A percentile compares a stretch with the other conserved stretches of the same genome.
phyloP scores from a whole-genome alignment of 2,113 vertebrate genomes.

The Tonatia bakeri region DNA sequence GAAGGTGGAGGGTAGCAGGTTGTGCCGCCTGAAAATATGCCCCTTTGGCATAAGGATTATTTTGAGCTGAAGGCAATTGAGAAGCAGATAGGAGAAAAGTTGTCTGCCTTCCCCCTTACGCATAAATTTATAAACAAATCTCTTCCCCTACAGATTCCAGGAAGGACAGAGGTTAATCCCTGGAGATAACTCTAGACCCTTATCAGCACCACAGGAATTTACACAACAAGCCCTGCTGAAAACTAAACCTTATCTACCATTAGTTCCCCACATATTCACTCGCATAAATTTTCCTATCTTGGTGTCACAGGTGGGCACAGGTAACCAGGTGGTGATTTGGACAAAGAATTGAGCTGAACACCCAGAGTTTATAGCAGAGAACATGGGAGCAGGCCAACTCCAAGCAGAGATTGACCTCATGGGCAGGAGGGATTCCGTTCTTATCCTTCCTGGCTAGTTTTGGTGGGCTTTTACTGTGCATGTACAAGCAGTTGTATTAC shows the following conservation, averaged over 20 bases:
- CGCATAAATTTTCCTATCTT: background rate
- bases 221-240: background rate
- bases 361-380: too few relatives aligned
- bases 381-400: too few relatives aligned
- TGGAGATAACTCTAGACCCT: background rate
- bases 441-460: too few relatives aligned
- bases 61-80: background rate
- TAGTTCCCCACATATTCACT: too few relatives aligned
- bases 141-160: background rate
- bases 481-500: too few relatives aligned
- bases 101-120: background rate
- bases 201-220: too few relatives aligned
- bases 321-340: too few relatives aligned
- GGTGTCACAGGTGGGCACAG: too few relatives aligned
- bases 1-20: background rate
- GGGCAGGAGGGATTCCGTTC: too few relatives aligned
- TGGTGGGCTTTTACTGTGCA: too few relatives aligned
- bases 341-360: too few relatives aligned
- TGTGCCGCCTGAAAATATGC: background rate
- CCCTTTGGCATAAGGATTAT: background rate
- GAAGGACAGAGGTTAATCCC: background rate
- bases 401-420: too few relatives aligned
- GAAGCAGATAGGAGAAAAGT: background rate
- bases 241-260: accelerated
- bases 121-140: background rate